Evolutionary conservation across 64 coral and sea anemone genomes (phyloP).

Genomic region (Anthopleura sola): DNA sequence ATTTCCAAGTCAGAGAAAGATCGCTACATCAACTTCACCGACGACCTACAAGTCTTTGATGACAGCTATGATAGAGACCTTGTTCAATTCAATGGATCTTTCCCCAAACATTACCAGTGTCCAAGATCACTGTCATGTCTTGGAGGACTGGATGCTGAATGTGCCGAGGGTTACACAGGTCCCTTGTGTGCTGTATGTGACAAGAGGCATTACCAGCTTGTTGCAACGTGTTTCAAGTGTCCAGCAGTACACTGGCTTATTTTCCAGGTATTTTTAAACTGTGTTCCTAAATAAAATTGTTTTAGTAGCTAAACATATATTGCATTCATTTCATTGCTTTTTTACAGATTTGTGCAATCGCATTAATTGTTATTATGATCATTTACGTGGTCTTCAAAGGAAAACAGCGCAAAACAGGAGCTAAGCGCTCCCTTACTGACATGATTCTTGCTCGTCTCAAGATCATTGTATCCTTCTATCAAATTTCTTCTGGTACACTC

Average conservation of each 20-base stretch:
- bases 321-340: neutral
- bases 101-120: constrained; percentile 32
- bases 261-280: constrained; percentile 7
- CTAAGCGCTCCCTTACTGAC: neutral
- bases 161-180: constrained; percentile 37
- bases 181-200: constrained; percentile 51
- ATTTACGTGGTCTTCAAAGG: no score
- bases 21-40: constrained; percentile 12
- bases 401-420: no score
- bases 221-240: constrained; percentile 37
- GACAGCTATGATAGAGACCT: constrained; percentile 14
- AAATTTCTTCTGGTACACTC: neutral
- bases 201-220: constrained; percentile 29
- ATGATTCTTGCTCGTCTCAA: constrained; percentile 24
- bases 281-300: no score
- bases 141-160: constrained; percentile 28
- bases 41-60: constrained; percentile 10
- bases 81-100: constrained; percentile 9
- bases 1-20: no score
- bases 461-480: no score
- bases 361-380: no score
- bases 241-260: constrained; percentile 23
- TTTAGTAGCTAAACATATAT: no score
- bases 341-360: neutral
- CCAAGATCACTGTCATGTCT: constrained; percentile 26